Evolutionary conservation across 2,797 vertebrate genomes (phyloP).

Genomic region (Sarcoramphus papa): DNA sequence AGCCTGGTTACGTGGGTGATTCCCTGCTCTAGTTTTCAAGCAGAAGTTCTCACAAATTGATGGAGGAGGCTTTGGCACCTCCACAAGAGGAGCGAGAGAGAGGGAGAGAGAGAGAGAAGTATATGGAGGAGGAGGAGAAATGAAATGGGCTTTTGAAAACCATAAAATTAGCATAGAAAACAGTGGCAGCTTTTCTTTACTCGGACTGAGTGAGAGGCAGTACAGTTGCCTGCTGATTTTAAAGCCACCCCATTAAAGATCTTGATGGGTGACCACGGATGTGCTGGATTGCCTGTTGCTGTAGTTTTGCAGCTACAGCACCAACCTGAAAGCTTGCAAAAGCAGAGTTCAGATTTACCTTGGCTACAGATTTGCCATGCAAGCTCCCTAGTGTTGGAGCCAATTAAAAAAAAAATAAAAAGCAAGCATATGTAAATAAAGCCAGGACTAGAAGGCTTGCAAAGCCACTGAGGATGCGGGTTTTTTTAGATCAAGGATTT

Average conservation of each 20-base stretch:
- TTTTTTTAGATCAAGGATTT: background rate
- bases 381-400: background rate
- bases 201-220: background rate
- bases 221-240: background rate
- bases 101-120: background rate
- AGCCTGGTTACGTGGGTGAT: conserved; percentile 54
- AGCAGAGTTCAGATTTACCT: background rate
- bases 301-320: background rate
- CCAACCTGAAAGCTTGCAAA: background rate
- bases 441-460: background rate
- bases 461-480: accelerated
- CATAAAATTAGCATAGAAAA: conserved; percentile 15
- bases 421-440: background rate
- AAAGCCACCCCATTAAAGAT: background rate
- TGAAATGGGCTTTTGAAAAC: background rate
- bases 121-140: background rate
- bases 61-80: conserved; percentile 47
- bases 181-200: background rate
- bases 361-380: background rate
- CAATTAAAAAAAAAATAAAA: background rate
- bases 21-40: conserved; percentile 61
- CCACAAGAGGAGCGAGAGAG: background rate
- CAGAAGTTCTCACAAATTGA: conserved; percentile 49
- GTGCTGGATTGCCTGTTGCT: background rate
- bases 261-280: background rate